Evolutionary conservation across 2,888 invertebrate species (phyloP).

Genomic region (Aphidoletes aphidimyza): DNA sequence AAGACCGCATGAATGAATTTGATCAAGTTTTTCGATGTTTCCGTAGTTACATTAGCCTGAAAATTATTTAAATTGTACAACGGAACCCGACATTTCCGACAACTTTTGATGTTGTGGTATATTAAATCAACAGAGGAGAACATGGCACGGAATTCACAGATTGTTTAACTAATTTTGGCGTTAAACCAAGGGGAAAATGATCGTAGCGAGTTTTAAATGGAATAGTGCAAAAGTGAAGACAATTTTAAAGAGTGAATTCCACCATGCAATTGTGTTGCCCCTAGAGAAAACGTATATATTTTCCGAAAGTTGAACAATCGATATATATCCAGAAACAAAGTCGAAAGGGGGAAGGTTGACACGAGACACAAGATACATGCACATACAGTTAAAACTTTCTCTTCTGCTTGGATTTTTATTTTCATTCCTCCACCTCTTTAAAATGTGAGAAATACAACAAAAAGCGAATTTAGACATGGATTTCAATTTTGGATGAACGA

Average conservation of each 20-base stretch:
- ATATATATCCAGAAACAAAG: too few relatives aligned
- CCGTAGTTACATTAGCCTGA: not conserved
- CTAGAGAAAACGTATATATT: not conserved
- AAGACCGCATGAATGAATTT: not conserved
- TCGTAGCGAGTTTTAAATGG: not conserved
- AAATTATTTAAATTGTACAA: slow-evolving; percentile 30
- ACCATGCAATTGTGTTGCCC: not conserved
- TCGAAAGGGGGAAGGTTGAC: not conserved
- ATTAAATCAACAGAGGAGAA: not conserved
- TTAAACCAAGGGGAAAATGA: not conserved
- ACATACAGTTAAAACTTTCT: not conserved
- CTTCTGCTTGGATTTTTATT: not conserved
- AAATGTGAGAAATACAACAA: not conserved
- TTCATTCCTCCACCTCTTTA: not conserved
- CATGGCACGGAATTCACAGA: not conserved
- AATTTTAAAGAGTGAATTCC: too few relatives aligned
- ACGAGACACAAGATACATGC: slow-evolving; percentile 11
- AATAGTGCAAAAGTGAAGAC: not conserved
- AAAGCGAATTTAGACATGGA: not conserved
- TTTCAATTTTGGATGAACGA: not conserved
- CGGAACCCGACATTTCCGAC: slow-evolving; percentile 13
- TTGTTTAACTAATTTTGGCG: slow-evolving; percentile 4
- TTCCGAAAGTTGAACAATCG: not conserved
- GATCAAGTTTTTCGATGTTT: not conserved
- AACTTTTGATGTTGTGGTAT: slow-evolving; percentile 15